These are phyloP conservation scores for Trachemys scripta DNA, from an alignment of 2,113 vertebrate species.

Conservation along the genomic window DNA sequence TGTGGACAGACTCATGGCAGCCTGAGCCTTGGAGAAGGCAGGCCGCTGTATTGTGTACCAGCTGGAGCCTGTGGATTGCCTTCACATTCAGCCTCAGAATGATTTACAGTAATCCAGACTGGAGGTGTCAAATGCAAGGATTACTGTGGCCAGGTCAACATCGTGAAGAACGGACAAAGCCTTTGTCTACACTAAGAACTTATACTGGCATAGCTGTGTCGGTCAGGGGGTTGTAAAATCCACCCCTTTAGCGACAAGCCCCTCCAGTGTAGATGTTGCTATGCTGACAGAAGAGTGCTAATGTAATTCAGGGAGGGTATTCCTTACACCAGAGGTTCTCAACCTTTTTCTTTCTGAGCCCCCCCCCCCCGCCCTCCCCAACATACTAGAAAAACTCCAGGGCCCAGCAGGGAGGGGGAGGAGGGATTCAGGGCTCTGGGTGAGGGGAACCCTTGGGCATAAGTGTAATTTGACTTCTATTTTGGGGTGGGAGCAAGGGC, in stretches of 20 bases:
- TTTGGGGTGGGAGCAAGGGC: too few relatives aligned
- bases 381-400: too few relatives aligned
- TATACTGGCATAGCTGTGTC: not conserved
- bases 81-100: not conserved
- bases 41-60: fast-evolving
- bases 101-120: not conserved
- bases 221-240: not conserved
- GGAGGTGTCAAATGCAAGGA: not conserved
- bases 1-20: not conserved
- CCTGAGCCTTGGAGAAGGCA: not conserved
- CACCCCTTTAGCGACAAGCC: not conserved
- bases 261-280: not conserved
- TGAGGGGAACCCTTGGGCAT: too few relatives aligned
- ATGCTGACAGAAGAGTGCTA: not conserved
- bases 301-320: not conserved
- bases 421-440: too few relatives aligned
- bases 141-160: not conserved
- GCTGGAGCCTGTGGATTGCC: not conserved
- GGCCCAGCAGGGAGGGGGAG: too few relatives aligned
- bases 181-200: not conserved
- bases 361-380: fast-evolving
- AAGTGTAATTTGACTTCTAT: too few relatives aligned
- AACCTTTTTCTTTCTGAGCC: too few relatives aligned
- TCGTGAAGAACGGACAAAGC: not conserved
- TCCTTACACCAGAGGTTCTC: too few relatives aligned